phyloP scores from a whole-genome alignment of 1,140 invertebrate genomes.

The Euwallacea similis region DNA sequence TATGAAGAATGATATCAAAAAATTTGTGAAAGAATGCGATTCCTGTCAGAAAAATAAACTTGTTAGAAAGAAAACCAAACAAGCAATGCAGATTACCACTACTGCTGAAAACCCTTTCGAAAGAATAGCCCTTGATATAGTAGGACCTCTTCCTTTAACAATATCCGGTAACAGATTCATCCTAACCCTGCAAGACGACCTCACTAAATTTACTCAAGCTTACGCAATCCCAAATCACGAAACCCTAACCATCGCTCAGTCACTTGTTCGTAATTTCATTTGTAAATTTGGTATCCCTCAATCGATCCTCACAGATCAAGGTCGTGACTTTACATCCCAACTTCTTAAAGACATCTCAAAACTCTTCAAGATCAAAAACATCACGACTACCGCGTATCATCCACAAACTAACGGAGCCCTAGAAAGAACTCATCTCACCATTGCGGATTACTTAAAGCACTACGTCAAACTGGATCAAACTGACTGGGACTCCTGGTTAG shows the following conservation, averaged over 20 bases:
- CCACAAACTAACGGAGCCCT: constrained; percentile 50
- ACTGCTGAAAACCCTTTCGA: constrained; percentile 39
- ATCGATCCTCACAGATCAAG: constrained; percentile 47
- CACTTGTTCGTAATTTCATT: constrained; percentile 42
- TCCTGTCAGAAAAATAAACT: constrained; percentile 51
- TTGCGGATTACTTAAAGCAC: constrained; percentile 53
- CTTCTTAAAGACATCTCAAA: constrained; percentile 46
- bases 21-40: constrained; percentile 47
- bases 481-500: constrained; percentile 52
- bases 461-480: constrained; percentile 50
- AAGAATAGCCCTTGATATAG: constrained; percentile 14
- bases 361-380: constrained; percentile 45
- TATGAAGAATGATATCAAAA: constrained; percentile 44
- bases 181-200: constrained; percentile 49
- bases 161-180: constrained; percentile 15
- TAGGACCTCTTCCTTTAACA: constrained; percentile 12
- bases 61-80: constrained; percentile 38
- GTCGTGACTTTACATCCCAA: constrained; percentile 45
- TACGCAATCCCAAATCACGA: constrained; percentile 50
- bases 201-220: constrained; percentile 51
- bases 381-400: constrained; percentile 40
- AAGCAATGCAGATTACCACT: constrained; percentile 45
- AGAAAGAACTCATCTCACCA: constrained; percentile 50
- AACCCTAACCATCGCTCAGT: constrained; percentile 47
- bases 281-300: constrained; percentile 43